These are phyloP conservation scores for Pimephales promelas DNA, from an alignment of 2,113 vertebrate species.

Conservation along the genomic window DNA sequence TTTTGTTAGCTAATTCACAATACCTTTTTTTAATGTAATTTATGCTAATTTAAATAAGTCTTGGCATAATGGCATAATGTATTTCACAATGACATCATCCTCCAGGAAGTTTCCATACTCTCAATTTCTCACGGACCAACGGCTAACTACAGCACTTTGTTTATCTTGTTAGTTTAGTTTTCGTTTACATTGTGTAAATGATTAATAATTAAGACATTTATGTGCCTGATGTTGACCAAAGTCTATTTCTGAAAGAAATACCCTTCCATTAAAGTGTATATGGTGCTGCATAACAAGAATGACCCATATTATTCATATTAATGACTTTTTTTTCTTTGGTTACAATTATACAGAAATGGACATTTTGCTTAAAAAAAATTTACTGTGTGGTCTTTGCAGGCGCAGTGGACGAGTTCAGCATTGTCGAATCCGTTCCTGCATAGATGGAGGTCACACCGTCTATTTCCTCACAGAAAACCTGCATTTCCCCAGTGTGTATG, in stretches of 20 bases:
- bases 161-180: background rate
- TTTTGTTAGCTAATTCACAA: background rate
- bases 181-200: background rate
- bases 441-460: constrained; percentile 74
- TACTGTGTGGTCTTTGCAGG: constrained; percentile 70
- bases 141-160: background rate
- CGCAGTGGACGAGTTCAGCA: constrained; percentile 91
- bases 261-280: background rate
- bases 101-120: background rate
- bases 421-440: constrained; percentile 86
- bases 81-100: background rate
- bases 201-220: background rate
- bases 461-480: constrained; percentile 92
- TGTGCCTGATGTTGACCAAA: background rate
- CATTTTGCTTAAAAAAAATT: background rate
- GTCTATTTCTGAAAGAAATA: background rate
- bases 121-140: background rate
- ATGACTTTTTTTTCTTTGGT: background rate
- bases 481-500: constrained; percentile 85
- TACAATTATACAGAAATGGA: background rate
- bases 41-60: background rate
- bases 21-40: background rate
- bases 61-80: background rate
- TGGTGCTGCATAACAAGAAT: background rate
- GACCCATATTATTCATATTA: background rate